Evolutionary conservation across 2,888 invertebrate genomes (phyloP).

Genomic region (Ormyrus pomaceus): DNA sequence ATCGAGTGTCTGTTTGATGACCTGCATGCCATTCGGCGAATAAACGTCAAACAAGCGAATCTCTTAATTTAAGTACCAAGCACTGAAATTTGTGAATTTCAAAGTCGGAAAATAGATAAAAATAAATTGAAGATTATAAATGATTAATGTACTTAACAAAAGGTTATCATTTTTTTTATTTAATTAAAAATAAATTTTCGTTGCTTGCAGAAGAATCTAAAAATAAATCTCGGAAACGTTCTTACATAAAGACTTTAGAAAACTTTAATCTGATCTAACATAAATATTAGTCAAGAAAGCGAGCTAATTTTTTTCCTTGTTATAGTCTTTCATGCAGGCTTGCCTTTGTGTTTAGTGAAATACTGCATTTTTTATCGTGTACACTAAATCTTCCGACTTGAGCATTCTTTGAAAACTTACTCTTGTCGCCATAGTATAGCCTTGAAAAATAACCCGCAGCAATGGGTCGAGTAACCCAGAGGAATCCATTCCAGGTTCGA

Average conservation of each 20-base stretch:
- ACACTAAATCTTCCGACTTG: too few relatives aligned
- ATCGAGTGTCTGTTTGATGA: constrained; percentile 76
- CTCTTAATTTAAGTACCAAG: constrained; percentile 7
- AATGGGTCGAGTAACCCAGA: constrained; percentile 78
- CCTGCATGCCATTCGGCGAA: constrained; percentile 60
- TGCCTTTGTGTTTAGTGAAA: too few relatives aligned
- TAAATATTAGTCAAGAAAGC: too few relatives aligned
- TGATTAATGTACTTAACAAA: neutral
- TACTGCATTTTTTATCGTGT: too few relatives aligned
- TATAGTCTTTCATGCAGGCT: too few relatives aligned
- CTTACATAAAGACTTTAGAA: too few relatives aligned
- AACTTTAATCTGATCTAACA: too few relatives aligned
- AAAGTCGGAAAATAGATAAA: too few relatives aligned
- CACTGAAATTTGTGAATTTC: too few relatives aligned
- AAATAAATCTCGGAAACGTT: neutral
- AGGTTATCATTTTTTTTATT: constrained; percentile 3
- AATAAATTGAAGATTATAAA: neutral
- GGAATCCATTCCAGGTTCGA: constrained; percentile 78
- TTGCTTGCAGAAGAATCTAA: neutral
- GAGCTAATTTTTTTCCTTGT: too few relatives aligned
- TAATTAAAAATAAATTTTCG: neutral
- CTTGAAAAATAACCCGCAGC: constrained; percentile 73
- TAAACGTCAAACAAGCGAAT: neutral
- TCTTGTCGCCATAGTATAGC: constrained; percentile 72
- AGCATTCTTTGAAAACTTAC: constrained; percentile 66